Conservation (phyloP, 2,797 vertebrate genomes). For the Siniperca undulata region DNA sequence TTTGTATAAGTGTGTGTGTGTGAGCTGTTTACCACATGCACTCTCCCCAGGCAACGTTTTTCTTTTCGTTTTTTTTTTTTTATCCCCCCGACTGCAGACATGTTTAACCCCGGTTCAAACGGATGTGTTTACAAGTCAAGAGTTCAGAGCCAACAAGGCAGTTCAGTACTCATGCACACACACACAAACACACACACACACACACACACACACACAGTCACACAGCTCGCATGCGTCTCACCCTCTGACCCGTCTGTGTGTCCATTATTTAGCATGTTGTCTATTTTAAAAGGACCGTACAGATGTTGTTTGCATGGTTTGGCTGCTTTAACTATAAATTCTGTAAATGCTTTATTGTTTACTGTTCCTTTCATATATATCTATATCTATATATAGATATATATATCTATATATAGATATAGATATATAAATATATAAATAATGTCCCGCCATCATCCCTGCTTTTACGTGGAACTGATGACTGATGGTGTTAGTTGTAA, state of each 20-base stretch:
- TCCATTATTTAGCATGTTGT: not conserved
- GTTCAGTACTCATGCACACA: constrained; percentile 39
- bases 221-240: not conserved
- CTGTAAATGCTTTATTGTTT: too few relatives aligned
- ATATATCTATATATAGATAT: too few relatives aligned
- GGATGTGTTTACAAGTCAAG: constrained; percentile 68
- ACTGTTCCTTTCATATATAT: too few relatives aligned
- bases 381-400: too few relatives aligned
- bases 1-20: not conserved
- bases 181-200: not conserved
- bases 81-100: constrained; percentile 20
- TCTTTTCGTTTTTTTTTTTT: not conserved
- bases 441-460: too few relatives aligned
- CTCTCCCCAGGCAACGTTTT: constrained; percentile 18
- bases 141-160: constrained; percentile 62
- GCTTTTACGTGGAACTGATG: too few relatives aligned
- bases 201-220: not conserved
- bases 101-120: constrained; percentile 50
- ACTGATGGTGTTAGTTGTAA: too few relatives aligned
- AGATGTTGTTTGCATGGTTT: not conserved
- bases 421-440: too few relatives aligned
- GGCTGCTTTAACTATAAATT: not conserved
- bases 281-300: not conserved
- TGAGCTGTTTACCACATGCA: constrained; percentile 29
- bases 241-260: not conserved